Evolutionary conservation across 2,888 invertebrate species (phyloP).

Genomic region (Flexamia atlantica): DNA sequence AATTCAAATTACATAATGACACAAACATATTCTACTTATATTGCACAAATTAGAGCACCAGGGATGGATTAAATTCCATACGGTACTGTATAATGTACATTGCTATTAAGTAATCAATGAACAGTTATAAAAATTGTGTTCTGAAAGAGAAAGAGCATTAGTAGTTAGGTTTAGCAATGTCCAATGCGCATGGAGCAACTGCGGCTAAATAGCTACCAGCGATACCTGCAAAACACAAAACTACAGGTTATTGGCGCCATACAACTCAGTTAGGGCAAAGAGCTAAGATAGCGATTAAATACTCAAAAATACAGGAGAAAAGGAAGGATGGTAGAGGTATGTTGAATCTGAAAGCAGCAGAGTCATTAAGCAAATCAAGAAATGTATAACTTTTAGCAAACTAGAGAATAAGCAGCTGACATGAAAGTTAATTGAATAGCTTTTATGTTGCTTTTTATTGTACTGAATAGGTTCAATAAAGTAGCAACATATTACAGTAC

Average conservation of each 20-base stretch:
- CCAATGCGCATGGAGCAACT: not conserved
- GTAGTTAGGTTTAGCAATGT: not conserved
- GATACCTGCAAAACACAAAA: slow-evolving; percentile 27
- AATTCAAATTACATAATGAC: too few species aligned
- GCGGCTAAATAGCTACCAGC: not conserved
- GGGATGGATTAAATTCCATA: too few species aligned
- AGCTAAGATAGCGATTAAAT: not conserved
- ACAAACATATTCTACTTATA: too few species aligned
- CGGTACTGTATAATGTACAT: too few species aligned
- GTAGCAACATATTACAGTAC: too few species aligned
- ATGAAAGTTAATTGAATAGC: too few species aligned
- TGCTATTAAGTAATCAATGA: not conserved
- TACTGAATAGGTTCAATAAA: too few species aligned
- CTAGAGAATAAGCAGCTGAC: not conserved
- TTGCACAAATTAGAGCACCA: too few species aligned
- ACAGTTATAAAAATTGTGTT: not conserved
- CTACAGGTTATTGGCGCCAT: slow-evolving; percentile 1
- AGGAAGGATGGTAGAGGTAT: not conserved
- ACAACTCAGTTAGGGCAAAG: not conserved
- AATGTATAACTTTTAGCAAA: not conserved
- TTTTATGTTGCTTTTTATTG: too few species aligned
- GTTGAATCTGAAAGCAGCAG: slow-evolving; percentile 27
- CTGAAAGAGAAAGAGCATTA: slow-evolving; percentile 9
- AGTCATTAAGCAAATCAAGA: not conserved
- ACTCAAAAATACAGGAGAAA: slow-evolving; percentile 2